phyloP scores from a whole-genome alignment of 2,888 invertebrate genomes.

The Oscheius onirici region DNA sequence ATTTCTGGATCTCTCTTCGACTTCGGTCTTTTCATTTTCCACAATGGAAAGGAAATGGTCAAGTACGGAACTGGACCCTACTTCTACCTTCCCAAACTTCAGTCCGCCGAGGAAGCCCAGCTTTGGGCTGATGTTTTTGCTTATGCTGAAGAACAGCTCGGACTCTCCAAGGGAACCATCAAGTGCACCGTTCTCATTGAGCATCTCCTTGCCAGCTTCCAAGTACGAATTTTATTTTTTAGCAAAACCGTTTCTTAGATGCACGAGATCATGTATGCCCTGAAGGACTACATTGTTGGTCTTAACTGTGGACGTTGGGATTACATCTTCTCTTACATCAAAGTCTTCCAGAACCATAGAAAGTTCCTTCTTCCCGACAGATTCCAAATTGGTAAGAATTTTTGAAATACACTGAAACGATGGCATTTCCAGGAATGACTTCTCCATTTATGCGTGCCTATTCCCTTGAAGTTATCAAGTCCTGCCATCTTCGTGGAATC shows the following conservation, averaged over 20 bases:
- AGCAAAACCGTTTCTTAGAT: conserved; percentile 71
- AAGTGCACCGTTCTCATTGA: conserved; percentile 82
- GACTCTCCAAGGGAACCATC: conserved; percentile 78
- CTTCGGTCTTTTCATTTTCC: conserved; percentile 79
- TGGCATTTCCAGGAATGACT: conserved; percentile 74
- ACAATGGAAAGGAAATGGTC: conserved; percentile 77
- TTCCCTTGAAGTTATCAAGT: conserved; percentile 75
- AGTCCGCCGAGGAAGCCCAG: conserved; percentile 78
- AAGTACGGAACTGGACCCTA: conserved; percentile 78
- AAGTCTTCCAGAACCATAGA: conserved; percentile 74
- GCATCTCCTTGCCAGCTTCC: conserved; percentile 80
- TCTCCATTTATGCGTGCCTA: conserved; percentile 79
- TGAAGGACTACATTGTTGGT: conserved; percentile 79
- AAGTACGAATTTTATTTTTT: conserved; percentile 61
- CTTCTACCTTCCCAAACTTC: conserved; percentile 81
- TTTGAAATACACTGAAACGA: background rate
- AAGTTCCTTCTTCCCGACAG: conserved; percentile 80
- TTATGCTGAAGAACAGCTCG: conserved; percentile 76
- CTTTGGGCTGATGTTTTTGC: conserved; percentile 81
- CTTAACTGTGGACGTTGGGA: conserved; percentile 83
- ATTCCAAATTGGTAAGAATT: conserved; percentile 73
- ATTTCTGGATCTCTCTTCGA: conserved; percentile 80
- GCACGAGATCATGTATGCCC: conserved; percentile 79
- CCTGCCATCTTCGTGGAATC: conserved; percentile 74
- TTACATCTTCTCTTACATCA: conserved; percentile 72